A percentile compares a stretch with the other conserved stretches of the same genome.
Evolutionary conservation across 2,888 invertebrate genomes (phyloP).

Genomic region (Nymphalis urticae): DNA sequence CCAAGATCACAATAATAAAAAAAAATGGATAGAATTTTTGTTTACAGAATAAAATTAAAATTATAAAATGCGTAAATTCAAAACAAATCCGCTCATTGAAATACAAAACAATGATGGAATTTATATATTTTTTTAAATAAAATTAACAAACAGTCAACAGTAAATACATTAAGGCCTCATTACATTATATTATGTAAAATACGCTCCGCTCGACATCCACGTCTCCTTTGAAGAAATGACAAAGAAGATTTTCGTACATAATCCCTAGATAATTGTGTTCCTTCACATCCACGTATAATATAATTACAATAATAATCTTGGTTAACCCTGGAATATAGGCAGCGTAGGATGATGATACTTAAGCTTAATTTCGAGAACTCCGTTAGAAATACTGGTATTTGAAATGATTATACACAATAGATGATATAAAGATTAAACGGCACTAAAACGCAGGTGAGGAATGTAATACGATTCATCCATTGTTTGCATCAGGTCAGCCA

Average conservation of each 20-base stretch:
- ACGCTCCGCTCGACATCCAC: constrained; percentile 5
- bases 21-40: no score
- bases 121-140: background rate
- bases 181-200: constrained; percentile 21
- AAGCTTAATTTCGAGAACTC: constrained; percentile 2
- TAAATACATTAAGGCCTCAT: constrained; percentile 10
- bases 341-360: constrained; percentile 13
- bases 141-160: background rate
- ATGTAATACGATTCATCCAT: constrained; percentile 46
- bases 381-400: background rate
- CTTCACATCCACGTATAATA: constrained; percentile 13
- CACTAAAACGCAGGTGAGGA: background rate
- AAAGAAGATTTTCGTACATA: constrained; percentile 21
- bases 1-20: no score
- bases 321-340: constrained; percentile 1
- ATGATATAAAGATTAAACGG: background rate
- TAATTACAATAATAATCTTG: constrained; percentile 11
- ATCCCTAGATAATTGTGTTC: constrained; percentile 27
- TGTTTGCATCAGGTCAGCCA: constrained; percentile 50
- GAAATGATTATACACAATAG: constrained; percentile 1
- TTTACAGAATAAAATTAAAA: no score
- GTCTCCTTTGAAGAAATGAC: constrained; percentile 22
- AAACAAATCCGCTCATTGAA: background rate
- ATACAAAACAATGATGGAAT: background rate
- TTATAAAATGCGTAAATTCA: background rate